Conservation (phyloP, 2,797 vertebrate species). For the Percopsis omiscomaycus region DNA sequence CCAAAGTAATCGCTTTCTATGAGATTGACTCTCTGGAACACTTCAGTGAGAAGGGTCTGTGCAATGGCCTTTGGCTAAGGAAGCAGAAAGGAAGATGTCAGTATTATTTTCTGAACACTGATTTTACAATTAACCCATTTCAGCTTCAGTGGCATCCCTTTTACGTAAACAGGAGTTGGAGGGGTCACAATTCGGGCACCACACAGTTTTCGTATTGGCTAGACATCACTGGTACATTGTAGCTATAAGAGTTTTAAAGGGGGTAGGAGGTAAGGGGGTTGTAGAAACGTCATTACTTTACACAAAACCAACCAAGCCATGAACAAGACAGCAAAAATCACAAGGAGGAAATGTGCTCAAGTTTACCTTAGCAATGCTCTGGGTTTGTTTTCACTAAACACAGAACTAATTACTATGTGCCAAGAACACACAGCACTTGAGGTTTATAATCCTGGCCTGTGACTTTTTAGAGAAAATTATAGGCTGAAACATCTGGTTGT, state of each 20-base stretch:
- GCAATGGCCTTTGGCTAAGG: conserved; percentile 83
- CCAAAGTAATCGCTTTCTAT: conserved; percentile 97
- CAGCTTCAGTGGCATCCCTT: no score
- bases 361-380: conserved; percentile 56
- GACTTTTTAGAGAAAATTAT: conserved; percentile 78
- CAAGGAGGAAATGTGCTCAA: conserved; percentile 42
- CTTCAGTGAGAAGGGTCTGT: conserved; percentile 81
- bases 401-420: conserved; percentile 81
- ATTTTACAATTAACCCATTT: not conserved
- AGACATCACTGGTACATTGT: no score
- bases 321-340: conserved; percentile 17
- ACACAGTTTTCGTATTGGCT: no score
- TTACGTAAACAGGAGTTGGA: no score
- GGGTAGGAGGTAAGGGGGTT: no score
- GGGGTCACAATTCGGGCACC: no score
- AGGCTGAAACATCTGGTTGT: conserved; percentile 80
- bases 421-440: conserved; percentile 70
- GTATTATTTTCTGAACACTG: conserved; percentile 29
- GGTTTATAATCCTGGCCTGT: conserved; percentile 72
- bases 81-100: conserved; percentile 19
- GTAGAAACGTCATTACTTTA: conserved; percentile 12
- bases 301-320: not conserved
- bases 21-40: conserved; percentile 89
- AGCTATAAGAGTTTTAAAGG: no score
- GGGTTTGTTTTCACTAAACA: conserved; percentile 73